A percentile compares a stretch with the other conserved stretches of the same genome.
Conservation (phyloP, 2,888 invertebrate species). For the Strigamia maritima region DNA sequence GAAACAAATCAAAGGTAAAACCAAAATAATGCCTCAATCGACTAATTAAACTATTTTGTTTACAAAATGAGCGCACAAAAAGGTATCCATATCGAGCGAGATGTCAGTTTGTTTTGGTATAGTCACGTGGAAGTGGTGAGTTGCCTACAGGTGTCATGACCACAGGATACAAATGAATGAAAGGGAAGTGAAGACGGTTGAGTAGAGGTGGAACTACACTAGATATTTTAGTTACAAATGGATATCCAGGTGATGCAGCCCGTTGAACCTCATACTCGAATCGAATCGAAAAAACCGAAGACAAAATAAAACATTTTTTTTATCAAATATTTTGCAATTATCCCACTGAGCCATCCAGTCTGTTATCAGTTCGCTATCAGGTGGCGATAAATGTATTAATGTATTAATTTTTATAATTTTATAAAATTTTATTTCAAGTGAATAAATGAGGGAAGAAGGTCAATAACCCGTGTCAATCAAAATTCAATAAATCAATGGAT, state of each 20-base stretch:
- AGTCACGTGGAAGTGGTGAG: background rate
- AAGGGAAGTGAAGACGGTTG: constrained; percentile 23
- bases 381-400: background rate
- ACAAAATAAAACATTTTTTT: background rate
- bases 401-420: too few relatives aligned
- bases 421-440: background rate
- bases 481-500: background rate
- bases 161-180: constrained; percentile 21
- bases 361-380: background rate
- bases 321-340: too few relatives aligned
- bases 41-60: background rate
- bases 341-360: too few relatives aligned
- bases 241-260: constrained; percentile 26
- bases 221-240: background rate
- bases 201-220: constrained; percentile 12
- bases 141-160: constrained; percentile 20
- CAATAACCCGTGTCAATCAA: background rate
- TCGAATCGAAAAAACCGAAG: too few relatives aligned
- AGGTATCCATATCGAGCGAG: background rate
- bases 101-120: background rate
- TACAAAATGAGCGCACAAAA: background rate
- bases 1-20: background rate
- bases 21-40: background rate
- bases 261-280: background rate
- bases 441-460: background rate